phyloP scores from a whole-genome alignment of 2,888 invertebrate species.

The Ptychoptera albimana region DNA sequence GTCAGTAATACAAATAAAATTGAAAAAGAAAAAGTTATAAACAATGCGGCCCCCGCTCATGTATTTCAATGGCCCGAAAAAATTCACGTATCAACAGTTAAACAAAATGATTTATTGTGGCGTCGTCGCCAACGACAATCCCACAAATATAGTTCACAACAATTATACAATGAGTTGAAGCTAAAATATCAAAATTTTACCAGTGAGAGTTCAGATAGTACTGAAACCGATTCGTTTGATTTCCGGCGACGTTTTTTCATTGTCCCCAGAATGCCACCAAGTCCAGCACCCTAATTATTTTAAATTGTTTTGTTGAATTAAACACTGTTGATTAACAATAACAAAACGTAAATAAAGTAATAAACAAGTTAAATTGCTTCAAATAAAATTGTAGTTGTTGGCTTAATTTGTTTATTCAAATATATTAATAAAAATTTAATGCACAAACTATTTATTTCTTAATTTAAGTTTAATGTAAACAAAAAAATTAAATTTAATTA shows the following conservation, averaged over 20 bases:
- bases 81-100: slow-evolving; percentile 29
- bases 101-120: slow-evolving; percentile 28
- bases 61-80: slow-evolving; percentile 33
- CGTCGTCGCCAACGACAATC: slow-evolving; percentile 13
- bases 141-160: slow-evolving; percentile 3
- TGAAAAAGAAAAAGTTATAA: slow-evolving; percentile 3
- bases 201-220: slow-evolving; percentile 26
- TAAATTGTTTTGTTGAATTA: no score
- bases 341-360: no score
- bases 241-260: slow-evolving; percentile 23
- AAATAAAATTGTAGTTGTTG: neutral
- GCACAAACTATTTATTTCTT: neutral
- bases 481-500: no score
- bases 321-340: no score
- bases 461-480: no score
- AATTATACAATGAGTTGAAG: slow-evolving; percentile 1
- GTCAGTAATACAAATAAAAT: slow-evolving; percentile 4
- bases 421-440: neutral
- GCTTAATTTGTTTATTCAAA: neutral
- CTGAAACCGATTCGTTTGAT: slow-evolving; percentile 28
- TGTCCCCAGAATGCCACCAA: slow-evolving; percentile 28
- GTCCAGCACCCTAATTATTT: slow-evolving; percentile 31
- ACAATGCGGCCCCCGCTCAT: slow-evolving; percentile 8
- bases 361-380: no score
- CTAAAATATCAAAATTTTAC: slow-evolving; percentile 17